Conservation (phyloP, 1,140 invertebrate species). For the Drosophila lowei region DNA sequence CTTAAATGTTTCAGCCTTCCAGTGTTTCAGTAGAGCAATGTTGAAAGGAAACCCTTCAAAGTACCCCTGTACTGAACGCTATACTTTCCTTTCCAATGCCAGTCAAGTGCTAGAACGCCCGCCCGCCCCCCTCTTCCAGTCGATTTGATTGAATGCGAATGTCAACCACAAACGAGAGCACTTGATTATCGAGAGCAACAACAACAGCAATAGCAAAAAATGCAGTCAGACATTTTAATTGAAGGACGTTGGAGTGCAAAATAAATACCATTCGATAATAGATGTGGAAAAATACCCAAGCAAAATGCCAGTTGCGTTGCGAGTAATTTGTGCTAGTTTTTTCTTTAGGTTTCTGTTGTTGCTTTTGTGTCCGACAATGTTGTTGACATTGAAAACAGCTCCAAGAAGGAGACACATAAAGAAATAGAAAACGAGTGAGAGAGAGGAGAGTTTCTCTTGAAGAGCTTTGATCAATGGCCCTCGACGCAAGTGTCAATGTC, state of each 20-base stretch:
- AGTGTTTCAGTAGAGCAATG: no score
- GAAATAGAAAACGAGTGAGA: background rate
- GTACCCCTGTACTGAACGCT: no score
- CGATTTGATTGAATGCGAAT: no score
- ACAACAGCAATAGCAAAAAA: constrained; percentile 24
- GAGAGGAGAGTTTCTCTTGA: constrained; percentile 1
- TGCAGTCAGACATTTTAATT: constrained; percentile 63
- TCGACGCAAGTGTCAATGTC: constrained; percentile 55
- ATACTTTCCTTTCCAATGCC: no score
- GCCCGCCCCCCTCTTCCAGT: no score
- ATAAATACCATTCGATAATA: constrained; percentile 15
- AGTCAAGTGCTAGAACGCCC: no score
- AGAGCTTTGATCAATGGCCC: background rate
- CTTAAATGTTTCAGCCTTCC: no score
- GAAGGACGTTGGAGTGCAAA: constrained; percentile 55
- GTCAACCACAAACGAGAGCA: no score
- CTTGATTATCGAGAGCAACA: background rate
- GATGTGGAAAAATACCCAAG: no score
- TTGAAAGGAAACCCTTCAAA: no score
- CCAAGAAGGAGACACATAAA: constrained; percentile 1
- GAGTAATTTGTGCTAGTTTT: constrained; percentile 45
- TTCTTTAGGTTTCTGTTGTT: constrained; percentile 8
- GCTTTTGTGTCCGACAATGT: constrained; percentile 20
- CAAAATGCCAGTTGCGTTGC: background rate
- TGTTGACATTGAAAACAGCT: constrained; percentile 48